Percentiles rank a stretch among this genome's conserved stretches.
These are phyloP conservation scores for Xestia ashworthii DNA, from an alignment of 2,888 invertebrate genomes.

Conservation along the genomic window DNA sequence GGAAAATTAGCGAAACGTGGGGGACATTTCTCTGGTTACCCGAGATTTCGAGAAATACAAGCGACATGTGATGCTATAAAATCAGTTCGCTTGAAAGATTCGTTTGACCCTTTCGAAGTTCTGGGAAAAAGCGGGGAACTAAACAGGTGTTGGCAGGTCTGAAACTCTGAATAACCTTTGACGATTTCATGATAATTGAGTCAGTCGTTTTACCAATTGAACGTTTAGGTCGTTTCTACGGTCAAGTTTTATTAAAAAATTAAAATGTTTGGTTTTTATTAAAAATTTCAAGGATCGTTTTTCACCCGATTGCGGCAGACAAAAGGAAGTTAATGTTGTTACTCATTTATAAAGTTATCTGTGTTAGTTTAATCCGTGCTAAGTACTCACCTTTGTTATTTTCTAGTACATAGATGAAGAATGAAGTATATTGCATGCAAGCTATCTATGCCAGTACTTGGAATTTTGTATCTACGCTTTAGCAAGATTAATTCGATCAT, in stretches of 20 bases:
- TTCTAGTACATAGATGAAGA: background rate
- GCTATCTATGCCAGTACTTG: background rate
- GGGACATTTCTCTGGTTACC: background rate
- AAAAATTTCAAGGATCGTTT: background rate
- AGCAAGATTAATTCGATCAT: constrained; percentile 5
- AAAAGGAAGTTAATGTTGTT: background rate
- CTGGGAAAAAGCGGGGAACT: background rate
- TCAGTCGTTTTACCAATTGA: background rate
- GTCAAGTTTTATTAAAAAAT: background rate
- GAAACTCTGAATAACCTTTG: background rate
- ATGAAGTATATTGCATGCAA: constrained; percentile 1
- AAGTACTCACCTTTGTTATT: background rate
- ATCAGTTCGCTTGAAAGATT: constrained; percentile 3
- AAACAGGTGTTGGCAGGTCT: too few species aligned
- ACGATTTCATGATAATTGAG: background rate
- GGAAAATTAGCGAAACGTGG: too few species aligned
- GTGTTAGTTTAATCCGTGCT: background rate
- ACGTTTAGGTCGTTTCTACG: background rate
- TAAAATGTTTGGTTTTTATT: background rate
- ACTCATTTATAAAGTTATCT: background rate
- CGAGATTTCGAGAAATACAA: background rate
- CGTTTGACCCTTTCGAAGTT: constrained; percentile 11
- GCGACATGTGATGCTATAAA: background rate
- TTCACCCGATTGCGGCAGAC: background rate
- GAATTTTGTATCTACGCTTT: background rate